These are phyloP conservation scores for Callocephalon fimbriatum DNA, from an alignment of 2,113 vertebrate genomes.

Conservation along the genomic window DNA sequence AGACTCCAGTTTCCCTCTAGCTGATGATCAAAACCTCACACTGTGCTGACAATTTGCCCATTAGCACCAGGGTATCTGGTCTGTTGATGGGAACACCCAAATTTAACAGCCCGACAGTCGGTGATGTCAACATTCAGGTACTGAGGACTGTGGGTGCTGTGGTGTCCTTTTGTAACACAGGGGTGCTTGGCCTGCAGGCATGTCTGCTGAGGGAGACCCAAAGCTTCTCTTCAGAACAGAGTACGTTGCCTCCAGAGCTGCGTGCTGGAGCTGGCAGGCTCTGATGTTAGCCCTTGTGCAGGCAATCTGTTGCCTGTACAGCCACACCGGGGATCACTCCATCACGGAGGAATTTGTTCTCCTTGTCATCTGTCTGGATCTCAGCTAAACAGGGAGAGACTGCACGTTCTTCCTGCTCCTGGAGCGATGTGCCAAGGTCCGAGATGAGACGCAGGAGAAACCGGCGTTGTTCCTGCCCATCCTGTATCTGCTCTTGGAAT, in stretches of 20 bases:
- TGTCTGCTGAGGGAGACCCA: background rate
- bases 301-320: background rate
- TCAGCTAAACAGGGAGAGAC: background rate
- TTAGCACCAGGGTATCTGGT: background rate
- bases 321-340: background rate
- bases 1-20: background rate
- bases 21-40: background rate
- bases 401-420: fast-evolving
- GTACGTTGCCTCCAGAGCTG: fast-evolving
- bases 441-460: background rate
- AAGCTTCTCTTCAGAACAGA: background rate
- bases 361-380: background rate
- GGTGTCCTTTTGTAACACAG: background rate
- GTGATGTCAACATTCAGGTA: background rate
- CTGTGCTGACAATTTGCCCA: background rate
- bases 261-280: background rate
- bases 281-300: background rate
- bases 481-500: background rate
- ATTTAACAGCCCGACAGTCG: background rate
- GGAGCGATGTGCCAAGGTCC: background rate
- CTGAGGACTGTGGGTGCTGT: background rate
- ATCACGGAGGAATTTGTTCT: background rate
- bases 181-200: background rate
- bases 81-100: background rate
- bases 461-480: background rate